These are phyloP conservation scores for Manis pentadactyla DNA, from an alignment of 2,797 vertebrate species.

Conservation along the genomic window DNA sequence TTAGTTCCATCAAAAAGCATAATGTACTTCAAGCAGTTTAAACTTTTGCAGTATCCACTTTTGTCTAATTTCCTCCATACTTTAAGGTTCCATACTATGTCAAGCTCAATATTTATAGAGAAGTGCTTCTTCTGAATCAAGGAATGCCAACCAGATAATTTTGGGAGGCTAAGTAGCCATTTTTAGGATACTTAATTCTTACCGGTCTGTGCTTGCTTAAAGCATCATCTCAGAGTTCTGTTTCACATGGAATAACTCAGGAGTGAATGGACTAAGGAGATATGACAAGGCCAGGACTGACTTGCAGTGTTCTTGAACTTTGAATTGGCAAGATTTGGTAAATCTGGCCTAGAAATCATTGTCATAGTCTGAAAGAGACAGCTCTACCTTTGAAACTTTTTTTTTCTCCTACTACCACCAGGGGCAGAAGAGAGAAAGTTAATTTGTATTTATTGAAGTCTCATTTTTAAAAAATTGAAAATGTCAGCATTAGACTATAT, in stretches of 20 bases:
- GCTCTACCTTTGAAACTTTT: slow-evolving; percentile 22
- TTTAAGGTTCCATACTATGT: slow-evolving; percentile 80
- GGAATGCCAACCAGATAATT: slow-evolving; percentile 50
- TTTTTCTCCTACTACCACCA: not conserved
- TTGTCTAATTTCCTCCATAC: slow-evolving; percentile 79
- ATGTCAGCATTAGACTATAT: slow-evolving; percentile 22
- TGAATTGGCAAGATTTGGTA: slow-evolving; percentile 38
- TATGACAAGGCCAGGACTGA: not conserved
- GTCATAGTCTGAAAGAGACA: not conserved
- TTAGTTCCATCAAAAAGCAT: slow-evolving; percentile 64
- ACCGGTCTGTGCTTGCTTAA: not conserved
- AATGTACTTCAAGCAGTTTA: slow-evolving; percentile 68
- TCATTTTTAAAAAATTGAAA: slow-evolving; percentile 41
- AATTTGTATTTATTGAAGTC: slow-evolving; percentile 54
- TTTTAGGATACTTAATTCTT: slow-evolving; percentile 40
- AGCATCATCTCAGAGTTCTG: not conserved
- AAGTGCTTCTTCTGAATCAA: slow-evolving; percentile 77
- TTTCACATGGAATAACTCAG: not conserved
- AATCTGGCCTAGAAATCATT: slow-evolving; percentile 35
- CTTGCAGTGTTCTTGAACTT: slow-evolving; percentile 40
- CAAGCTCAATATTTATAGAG: slow-evolving; percentile 82
- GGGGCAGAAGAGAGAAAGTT: slow-evolving; percentile 45
- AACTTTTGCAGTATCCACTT: slow-evolving; percentile 67
- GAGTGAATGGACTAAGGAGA: not conserved
- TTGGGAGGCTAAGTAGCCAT: slow-evolving; percentile 52